Base-by-base conservation (phyloP, 1,140 invertebrate species). In the Rhagoletis pomonella region DNA sequence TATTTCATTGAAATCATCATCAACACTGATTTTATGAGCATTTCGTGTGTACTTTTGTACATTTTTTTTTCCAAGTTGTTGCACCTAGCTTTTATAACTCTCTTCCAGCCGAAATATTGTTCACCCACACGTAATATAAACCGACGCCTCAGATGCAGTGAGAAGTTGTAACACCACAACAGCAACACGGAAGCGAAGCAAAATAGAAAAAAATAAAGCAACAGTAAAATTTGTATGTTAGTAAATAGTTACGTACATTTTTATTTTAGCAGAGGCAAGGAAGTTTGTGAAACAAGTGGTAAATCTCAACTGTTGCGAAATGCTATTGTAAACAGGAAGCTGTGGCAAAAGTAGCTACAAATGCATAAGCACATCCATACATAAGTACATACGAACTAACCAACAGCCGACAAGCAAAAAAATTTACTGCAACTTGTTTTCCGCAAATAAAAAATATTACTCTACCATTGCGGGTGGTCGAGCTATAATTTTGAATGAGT, bases 291-390 rank as follows among this genome's bases (percentile, higher is more conserved):
- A 73, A 73, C 67, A 73, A 73, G 67, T 73, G 67, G 67, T 67
- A 67, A 67, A 67, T 67, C 29, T 19, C 42, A 73, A 73, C 39
- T 73, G 67, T 47, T 73, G 67, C 67, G 44, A 73, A 73, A 73
- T 73, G 67, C 67, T 42, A 73, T 73, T 73, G 67, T 73, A 73
- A 73, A 73, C 67, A 47, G 67, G 39, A 73, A 47, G 67, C 67
- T 73, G 67, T 73, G 67, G 67, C 39, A 73, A 47, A 1, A 5
- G 29, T 39, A 73, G 39, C 29, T 69, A 69, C 29, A 44, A 69
- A 69, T 10, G 1, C 1, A 29, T 29, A 29, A 29, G 29, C 29
- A 29, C 29, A 29, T 29, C 29, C 29, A 29, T 29, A 29, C 29
- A 29, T 29, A 29, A 0, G 29, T 29, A 29, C 29, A 29, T 29